Conservation (phyloP, 2,797 vertebrate species). For the Dendrocincla fuliginosa region DNA sequence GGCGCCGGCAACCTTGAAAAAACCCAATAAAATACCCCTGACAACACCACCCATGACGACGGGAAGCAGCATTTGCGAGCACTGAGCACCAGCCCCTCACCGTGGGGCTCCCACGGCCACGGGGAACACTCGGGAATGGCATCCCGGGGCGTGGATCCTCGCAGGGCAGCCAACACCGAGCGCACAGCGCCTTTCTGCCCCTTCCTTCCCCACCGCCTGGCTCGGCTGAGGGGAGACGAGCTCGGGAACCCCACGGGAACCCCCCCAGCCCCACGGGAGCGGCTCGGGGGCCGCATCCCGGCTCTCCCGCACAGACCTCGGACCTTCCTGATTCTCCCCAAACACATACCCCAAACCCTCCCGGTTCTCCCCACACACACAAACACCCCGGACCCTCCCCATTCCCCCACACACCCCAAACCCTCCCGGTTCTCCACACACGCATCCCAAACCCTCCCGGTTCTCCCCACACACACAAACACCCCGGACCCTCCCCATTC, state of each 20-base stretch:
- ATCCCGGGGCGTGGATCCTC: not conserved
- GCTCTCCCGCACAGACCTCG: not conserved
- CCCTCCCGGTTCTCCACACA: too few species aligned
- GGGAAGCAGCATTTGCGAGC: not conserved
- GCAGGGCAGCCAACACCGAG: not conserved
- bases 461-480: too few species aligned
- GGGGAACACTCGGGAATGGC: rapidly evolving
- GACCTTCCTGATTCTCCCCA: too few species aligned
- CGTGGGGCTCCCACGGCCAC: not conserved
- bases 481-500: too few species aligned
- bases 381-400: too few species aligned
- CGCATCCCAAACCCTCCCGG: too few species aligned
- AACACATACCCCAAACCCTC: too few species aligned
- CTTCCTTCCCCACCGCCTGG: not conserved
- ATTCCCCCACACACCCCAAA: too few species aligned
- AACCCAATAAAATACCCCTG: not conserved
- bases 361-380: too few species aligned
- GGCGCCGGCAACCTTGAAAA: not conserved
- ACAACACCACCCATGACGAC: not conserved
- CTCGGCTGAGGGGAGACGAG: not conserved
- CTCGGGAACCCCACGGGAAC: too few species aligned
- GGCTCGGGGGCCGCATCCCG: not conserved
- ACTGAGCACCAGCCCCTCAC: not conserved
- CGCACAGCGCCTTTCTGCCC: not conserved
- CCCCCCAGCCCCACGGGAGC: not conserved